phyloP scores from a whole-genome alignment of 2,797 vertebrate genomes.

The Lepilemur septentrionalis region DNA sequence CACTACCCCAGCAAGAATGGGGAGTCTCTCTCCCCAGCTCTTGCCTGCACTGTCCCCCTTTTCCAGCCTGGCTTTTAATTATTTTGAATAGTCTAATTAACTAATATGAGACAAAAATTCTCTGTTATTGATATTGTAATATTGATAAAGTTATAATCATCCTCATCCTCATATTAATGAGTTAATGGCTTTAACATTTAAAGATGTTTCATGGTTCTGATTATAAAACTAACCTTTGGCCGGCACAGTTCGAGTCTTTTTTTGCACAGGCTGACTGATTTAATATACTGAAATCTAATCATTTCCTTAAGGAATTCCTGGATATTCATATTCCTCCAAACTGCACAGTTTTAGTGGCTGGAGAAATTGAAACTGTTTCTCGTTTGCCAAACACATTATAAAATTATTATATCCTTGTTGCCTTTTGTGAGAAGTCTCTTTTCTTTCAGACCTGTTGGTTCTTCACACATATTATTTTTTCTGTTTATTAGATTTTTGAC shows the following conservation, averaged over 20 bases:
- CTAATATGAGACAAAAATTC: conserved; percentile 40
- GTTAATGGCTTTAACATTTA: conserved; percentile 66
- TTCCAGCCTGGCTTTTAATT: conserved; percentile 51
- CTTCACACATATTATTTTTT: not conserved
- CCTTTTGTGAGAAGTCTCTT: not conserved
- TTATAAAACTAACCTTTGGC: conserved; percentile 61
- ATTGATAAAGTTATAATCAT: conserved; percentile 54
- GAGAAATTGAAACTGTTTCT: not conserved
- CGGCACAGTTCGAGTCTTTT: not conserved
- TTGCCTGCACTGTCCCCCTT: not conserved
- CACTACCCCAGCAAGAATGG: not conserved
- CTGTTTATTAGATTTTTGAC: not conserved
- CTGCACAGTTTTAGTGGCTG: not conserved
- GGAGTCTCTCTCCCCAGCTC: not conserved
- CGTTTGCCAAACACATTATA: not conserved
- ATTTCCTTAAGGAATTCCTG: not conserved
- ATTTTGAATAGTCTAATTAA: conserved; percentile 52
- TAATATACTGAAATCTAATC: not conserved
- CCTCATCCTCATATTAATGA: conserved; percentile 45
- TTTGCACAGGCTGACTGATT: not conserved
- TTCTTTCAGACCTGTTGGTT: not conserved
- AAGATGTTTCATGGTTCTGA: conserved; percentile 56
- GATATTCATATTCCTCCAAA: not conserved
- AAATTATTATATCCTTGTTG: not conserved
- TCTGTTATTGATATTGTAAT: conserved; percentile 22